phyloP scores from a whole-genome alignment of 2,113 vertebrate species.

The Corydoras maculifer region DNA sequence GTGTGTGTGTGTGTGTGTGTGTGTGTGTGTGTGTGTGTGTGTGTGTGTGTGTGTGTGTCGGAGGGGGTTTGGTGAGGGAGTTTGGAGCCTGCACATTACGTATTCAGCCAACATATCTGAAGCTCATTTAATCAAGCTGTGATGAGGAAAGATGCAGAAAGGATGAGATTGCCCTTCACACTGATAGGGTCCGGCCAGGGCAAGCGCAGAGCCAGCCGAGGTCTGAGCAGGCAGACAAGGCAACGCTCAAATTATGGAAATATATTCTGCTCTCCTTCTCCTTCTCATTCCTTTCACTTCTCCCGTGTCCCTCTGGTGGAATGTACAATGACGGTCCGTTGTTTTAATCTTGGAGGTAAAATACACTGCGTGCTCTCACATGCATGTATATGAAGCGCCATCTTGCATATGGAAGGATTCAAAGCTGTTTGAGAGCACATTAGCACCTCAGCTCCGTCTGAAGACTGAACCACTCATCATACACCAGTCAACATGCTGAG shows the following conservation, averaged over 20 bases:
- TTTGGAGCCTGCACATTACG: conserved; percentile 35
- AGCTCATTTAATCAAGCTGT: conserved; percentile 47
- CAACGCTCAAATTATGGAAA: conserved; percentile 42
- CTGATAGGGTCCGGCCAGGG: conserved; percentile 44
- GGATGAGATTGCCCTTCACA: conserved; percentile 45
- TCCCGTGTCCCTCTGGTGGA: conserved; percentile 36
- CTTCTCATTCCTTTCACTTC: conserved; percentile 32
- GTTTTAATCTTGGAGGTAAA: conserved; percentile 40
- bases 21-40: background rate
- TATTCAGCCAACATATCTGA: conserved; percentile 42
- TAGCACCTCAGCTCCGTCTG: background rate
- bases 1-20: too few relatives aligned
- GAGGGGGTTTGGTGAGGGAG: background rate
- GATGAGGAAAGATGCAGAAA: conserved; percentile 45
- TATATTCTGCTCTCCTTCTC: conserved; percentile 40
- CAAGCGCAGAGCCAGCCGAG: conserved; percentile 38
- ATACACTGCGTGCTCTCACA: conserved; percentile 14
- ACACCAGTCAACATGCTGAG: background rate
- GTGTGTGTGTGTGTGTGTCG: background rate
- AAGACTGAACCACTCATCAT: background rate
- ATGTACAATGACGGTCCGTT: conserved; percentile 37
- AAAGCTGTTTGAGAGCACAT: background rate
- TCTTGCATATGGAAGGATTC: conserved; percentile 2
- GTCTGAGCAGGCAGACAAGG: conserved; percentile 39
- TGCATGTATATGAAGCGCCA: conserved; percentile 4